Evolutionary conservation across 2,888 invertebrate species (phyloP).

Genomic region (Epirrita christyi): DNA sequence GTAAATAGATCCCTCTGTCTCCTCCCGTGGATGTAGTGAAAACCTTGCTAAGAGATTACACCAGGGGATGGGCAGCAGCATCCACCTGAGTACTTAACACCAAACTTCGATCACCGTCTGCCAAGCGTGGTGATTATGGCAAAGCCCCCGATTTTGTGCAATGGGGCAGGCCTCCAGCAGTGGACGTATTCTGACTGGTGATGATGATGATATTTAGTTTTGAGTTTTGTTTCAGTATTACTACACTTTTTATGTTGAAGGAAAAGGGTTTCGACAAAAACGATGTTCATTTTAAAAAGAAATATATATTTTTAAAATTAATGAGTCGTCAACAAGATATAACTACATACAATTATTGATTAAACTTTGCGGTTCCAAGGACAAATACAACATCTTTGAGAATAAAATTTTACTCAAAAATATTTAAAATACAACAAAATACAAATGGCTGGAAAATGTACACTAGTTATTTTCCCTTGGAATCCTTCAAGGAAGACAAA

Average conservation of each 20-base stretch:
- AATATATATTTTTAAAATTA: constrained; percentile 32
- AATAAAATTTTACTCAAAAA: neutral
- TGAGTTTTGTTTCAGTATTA: constrained; percentile 31
- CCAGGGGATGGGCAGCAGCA: too few species aligned
- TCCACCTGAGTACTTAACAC: too few species aligned
- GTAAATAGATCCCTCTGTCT: too few species aligned
- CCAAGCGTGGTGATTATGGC: too few species aligned
- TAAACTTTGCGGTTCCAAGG: neutral
- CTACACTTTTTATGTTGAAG: constrained; percentile 3
- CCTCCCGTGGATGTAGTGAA: too few species aligned
- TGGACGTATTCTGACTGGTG: too few species aligned
- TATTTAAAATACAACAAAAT: neutral
- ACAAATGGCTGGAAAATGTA: neutral
- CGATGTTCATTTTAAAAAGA: constrained; percentile 48
- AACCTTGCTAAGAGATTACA: too few species aligned
- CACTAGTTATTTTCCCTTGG: neutral
- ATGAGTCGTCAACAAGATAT: constrained; percentile 14
- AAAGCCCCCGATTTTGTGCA: too few species aligned
- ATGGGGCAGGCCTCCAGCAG: too few species aligned
- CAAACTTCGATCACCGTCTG: too few species aligned
- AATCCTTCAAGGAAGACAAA: constrained; percentile 7
- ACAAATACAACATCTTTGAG: neutral
- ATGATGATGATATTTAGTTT: too few species aligned
- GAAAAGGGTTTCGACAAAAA: constrained; percentile 29
- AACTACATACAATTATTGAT: neutral